Evolutionary conservation across 2,113 vertebrate species (phyloP).

Genomic region (Actinemys pallida): DNA sequence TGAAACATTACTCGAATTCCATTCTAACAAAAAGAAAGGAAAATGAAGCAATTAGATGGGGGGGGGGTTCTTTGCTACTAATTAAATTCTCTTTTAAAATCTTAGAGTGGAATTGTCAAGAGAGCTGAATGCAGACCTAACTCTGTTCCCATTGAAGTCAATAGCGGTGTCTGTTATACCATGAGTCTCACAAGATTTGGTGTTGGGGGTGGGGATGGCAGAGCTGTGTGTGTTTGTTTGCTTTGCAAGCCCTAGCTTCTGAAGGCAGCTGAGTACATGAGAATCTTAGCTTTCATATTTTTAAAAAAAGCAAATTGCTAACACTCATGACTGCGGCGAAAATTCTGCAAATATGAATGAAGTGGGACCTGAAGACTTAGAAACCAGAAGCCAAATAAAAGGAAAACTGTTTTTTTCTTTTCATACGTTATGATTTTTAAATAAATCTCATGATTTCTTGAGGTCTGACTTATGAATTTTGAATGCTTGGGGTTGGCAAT

Average conservation of each 20-base stretch:
- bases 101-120: not conserved
- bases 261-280: not conserved
- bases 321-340: fast-evolving
- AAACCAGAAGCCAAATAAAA: not conserved
- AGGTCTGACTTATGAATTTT: not conserved
- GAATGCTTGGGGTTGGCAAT: not conserved
- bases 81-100: not conserved
- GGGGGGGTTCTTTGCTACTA: not conserved
- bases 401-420: not conserved
- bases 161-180: not conserved
- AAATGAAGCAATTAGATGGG: not conserved
- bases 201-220: not conserved
- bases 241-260: not conserved
- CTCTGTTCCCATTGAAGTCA: not conserved
- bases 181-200: not conserved
- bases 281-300: not conserved
- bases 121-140: not conserved
- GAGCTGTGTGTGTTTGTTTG: too few species aligned
- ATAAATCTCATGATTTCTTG: not conserved
- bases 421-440: not conserved
- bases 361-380: not conserved
- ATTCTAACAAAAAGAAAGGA: constrained; percentile 66
- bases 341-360: not conserved
- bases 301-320: not conserved
- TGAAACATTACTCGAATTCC: constrained; percentile 46